phyloP scores from a whole-genome alignment of 2,113 vertebrate species.

The Notarius quadriscutis region DNA sequence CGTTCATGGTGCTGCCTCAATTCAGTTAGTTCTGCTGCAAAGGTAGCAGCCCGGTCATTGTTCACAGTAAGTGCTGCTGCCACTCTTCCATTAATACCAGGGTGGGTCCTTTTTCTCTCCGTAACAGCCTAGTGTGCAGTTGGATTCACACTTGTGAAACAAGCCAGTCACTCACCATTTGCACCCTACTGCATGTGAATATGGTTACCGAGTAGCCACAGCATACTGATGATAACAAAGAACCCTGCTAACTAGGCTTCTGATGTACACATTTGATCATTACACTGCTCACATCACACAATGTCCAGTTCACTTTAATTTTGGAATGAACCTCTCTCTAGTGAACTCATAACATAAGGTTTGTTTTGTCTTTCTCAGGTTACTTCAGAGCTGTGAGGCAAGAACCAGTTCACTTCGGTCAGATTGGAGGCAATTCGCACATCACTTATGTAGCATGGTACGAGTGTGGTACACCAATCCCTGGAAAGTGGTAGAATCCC shows the following conservation, averaged over 20 bases:
- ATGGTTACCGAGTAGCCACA: neutral
- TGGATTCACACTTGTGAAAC: neutral
- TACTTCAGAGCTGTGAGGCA: constrained; percentile 90
- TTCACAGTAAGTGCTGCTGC: neutral
- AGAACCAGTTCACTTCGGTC: constrained; percentile 89
- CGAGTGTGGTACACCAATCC: constrained; percentile 91
- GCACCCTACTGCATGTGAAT: neutral
- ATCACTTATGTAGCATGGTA: constrained; percentile 93
- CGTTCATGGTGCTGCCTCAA: neutral
- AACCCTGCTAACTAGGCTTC: neutral
- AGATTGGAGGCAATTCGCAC: constrained; percentile 87
- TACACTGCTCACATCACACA: neutral
- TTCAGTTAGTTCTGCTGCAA: neutral
- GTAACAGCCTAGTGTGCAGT: neutral
- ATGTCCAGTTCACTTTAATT: neutral
- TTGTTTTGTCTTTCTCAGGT: constrained; percentile 67
- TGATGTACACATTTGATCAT: neutral
- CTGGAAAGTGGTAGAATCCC: constrained; percentile 88
- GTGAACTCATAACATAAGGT: neutral
- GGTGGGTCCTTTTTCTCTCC: neutral
- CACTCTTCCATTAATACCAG: neutral
- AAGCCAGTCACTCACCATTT: neutral
- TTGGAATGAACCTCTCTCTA: neutral
- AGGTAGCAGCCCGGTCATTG: neutral
- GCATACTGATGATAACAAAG: too few relatives aligned